Percentiles rank a stretch among this genome's conserved stretches.
Conservation (phyloP, 2,888 invertebrate species). For the Ophioninae sp. region DNA sequence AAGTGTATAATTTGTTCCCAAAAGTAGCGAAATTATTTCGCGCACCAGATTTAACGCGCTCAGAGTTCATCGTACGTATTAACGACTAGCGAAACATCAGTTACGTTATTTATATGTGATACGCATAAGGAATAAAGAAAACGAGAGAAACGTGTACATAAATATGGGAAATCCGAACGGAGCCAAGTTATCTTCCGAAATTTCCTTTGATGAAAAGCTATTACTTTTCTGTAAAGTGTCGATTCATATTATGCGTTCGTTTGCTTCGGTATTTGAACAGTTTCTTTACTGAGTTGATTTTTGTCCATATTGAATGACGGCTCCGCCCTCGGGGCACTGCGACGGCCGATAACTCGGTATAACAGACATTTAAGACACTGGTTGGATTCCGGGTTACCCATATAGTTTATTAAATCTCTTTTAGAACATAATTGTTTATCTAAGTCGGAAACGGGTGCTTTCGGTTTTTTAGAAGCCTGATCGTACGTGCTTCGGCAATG, state of each 20-base stretch:
- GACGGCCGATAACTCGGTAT: constrained; percentile 13
- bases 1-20: constrained; percentile 23
- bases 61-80: constrained; percentile 50
- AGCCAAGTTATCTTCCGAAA: constrained; percentile 24
- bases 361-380: constrained; percentile 47
- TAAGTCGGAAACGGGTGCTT: not conserved
- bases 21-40: constrained; percentile 44
- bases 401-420: constrained; percentile 48
- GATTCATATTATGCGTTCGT: not conserved
- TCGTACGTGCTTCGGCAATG: no score
- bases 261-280: not conserved
- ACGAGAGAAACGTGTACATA: constrained; percentile 57
- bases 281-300: not conserved
- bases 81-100: constrained; percentile 54
- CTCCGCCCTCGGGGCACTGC: not conserved
- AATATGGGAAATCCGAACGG: constrained; percentile 41
- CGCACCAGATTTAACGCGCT: constrained; percentile 33
- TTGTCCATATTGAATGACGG: constrained; percentile 12
- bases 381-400: constrained; percentile 42
- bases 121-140: constrained; percentile 45
- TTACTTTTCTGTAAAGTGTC: not conserved
- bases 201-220: not conserved
- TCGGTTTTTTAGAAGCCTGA: no score
- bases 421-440: constrained; percentile 43
- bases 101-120: constrained; percentile 54